Conservation (phyloP, 1,140 invertebrate genomes). For the Melitaea cinxia region DNA sequence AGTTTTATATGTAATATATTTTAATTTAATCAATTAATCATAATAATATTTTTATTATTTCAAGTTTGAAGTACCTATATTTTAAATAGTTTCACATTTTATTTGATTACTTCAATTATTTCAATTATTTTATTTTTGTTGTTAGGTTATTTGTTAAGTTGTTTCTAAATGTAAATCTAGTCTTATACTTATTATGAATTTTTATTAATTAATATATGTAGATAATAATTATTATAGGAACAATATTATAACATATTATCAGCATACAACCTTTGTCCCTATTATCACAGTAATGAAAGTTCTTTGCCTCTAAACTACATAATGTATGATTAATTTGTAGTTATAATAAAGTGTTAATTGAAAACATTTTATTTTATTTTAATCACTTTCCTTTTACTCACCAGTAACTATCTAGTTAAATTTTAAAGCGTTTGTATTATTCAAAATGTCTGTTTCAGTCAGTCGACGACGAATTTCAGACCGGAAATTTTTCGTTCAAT, state of each 20-base stretch:
- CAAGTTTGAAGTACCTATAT: no score
- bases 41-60: no score
- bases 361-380: slow-evolving; percentile 37
- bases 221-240: slow-evolving; percentile 10
- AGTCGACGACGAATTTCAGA: background rate
- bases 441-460: background rate
- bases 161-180: slow-evolving; percentile 19
- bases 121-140: background rate
- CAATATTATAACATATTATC: slow-evolving; percentile 1
- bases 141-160: background rate
- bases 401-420: background rate
- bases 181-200: slow-evolving; percentile 16
- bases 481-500: background rate
- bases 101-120: no score
- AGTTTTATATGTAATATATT: no score
- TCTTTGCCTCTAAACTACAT: slow-evolving; percentile 48
- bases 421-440: background rate
- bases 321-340: slow-evolving; percentile 52
- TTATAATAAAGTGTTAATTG: slow-evolving; percentile 68
- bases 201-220: slow-evolving; percentile 5
- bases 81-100: no score
- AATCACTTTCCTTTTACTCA: background rate
- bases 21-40: no score
- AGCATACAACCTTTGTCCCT: slow-evolving; percentile 20
- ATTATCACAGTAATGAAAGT: slow-evolving; percentile 14